Percentiles rank a stretch among this genome's conserved stretches.
These are phyloP conservation scores for Diadromus collaris DNA, from an alignment of 2,888 invertebrate genomes.

Conservation along the genomic window DNA sequence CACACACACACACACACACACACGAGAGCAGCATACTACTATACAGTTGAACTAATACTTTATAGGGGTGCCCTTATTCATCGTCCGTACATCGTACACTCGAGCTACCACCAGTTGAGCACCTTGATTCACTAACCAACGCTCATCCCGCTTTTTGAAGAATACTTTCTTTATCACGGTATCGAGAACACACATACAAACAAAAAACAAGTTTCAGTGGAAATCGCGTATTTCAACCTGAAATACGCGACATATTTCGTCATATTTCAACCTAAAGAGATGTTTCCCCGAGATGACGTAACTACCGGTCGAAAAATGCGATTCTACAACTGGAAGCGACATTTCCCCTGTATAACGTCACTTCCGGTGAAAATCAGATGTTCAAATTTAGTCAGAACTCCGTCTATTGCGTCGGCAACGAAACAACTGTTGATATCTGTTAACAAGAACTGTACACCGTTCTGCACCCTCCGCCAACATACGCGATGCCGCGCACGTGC, in stretches of 20 bases:
- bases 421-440: too few species aligned
- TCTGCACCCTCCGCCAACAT: neutral
- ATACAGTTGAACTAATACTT: neutral
- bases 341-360: too few species aligned
- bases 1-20: neutral
- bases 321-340: too few species aligned
- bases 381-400: too few species aligned
- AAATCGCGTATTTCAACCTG: too few species aligned
- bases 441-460: neutral
- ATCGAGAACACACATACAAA: neutral
- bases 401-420: neutral
- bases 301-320: neutral
- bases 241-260: neutral
- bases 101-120: constrained; percentile 23
- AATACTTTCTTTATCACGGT: neutral
- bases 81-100: neutral
- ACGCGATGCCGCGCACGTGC: neutral
- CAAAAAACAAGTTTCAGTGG: neutral
- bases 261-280: neutral
- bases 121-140: constrained; percentile 15
- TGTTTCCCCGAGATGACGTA: neutral
- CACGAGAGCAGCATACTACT: neutral
- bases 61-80: constrained; percentile 16
- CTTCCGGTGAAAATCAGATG: too few species aligned
- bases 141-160: neutral